Base-by-base conservation (phyloP, 2,888 invertebrate species). In the Drymonia ruficornis region DNA sequence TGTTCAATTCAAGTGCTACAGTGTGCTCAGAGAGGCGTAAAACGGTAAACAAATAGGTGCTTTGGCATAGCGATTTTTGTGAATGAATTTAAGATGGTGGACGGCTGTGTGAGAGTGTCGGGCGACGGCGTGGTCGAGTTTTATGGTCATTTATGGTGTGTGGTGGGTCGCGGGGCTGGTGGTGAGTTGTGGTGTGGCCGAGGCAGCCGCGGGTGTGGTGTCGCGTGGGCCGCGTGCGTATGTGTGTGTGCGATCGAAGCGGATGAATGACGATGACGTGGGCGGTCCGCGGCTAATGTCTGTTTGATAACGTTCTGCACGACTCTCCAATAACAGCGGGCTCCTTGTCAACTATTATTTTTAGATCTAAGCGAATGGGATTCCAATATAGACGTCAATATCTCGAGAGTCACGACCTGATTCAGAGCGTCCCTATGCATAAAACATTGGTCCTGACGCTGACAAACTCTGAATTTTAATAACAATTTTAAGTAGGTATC, bases 61-160 rank as follows among this genome's bases (percentile, higher is more conserved):
- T 82, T 67, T 83, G 81, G 75, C 76, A 82, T 80, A 86, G 86
- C 84, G 83, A 88, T 87, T 91, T 90, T 92, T 91, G 91, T 92
- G 91, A 92, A 92, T 92, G 91, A 91, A 91, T 84, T 87, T 91
- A 92, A 91, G 86, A 92, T 92, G 91, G 91, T 87, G 90, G 91
- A 83, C 85, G 83, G 61, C 66, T 74, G 70, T 77, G 80, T 81
- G 84, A 80, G 82, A 78, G 78, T 78, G 80, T 78, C 71, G 76
- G 75, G 78, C 78, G 79, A 73, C 69, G 69, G 79, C 65, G 76
- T 77, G 61, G 65, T 76, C 46, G 52, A 64, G 62, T 83, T 84
- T 79, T 73, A 70, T 81, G 74, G 67, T 76, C 69, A 67, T 73
- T 74, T 73, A 59, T 65, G 74, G 69, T 59, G 61, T 57, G 62